Base-by-base conservation (phyloP, 2,797 vertebrate species). In the Pseudochaenichthys georgianus region DNA sequence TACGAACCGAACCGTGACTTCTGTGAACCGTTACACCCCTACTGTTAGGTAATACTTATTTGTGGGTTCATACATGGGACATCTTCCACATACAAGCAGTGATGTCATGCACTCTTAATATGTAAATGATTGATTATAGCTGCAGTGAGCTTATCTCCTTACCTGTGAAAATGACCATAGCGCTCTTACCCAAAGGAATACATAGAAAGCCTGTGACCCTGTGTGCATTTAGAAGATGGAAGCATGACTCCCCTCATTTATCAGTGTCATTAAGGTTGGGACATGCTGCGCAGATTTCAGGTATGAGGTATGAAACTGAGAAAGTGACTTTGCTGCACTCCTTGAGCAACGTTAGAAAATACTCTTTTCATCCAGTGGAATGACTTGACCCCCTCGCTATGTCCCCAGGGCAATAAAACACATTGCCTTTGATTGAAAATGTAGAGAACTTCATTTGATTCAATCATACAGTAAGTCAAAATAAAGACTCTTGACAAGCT, bases 281-380 rank as follows among this genome's bases (percentile, higher is more conserved):
- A 6, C 23, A 19, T 9, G 31, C 9, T 13, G 17, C 9, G 19
- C 12, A 43, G 10, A 48, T 50, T 19, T 53, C 19, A 17, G 41
- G 38, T 13, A 41, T 28, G 19, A 65, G 58, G 8, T 52, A 59
- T 52, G 50, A 48, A 60, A 28, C 0, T 19, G 16, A 42, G 55
- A 52, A 52, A 43, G 38, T 15, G 41, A 58, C 34, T 16, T 62
- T 58, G 51, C 34, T 38, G 34, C 34, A 38, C 34, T 38, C 34
- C 19, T 34, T 9, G 13, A 59, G 46, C 13, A 63, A 43, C 73
- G 62, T 77, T 51, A n/a, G 58, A 66, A 65, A 84, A 55, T n/a
- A 43, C 1, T 67, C 11, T 76, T 52, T 60, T 28, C 28, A 45
- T 47, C 11, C n/a, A 19, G 1, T 48, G 34, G 15, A 31, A 13